Base-by-base conservation (phyloP, 1,140 invertebrate genomes). In the Triops cancriformis region DNA sequence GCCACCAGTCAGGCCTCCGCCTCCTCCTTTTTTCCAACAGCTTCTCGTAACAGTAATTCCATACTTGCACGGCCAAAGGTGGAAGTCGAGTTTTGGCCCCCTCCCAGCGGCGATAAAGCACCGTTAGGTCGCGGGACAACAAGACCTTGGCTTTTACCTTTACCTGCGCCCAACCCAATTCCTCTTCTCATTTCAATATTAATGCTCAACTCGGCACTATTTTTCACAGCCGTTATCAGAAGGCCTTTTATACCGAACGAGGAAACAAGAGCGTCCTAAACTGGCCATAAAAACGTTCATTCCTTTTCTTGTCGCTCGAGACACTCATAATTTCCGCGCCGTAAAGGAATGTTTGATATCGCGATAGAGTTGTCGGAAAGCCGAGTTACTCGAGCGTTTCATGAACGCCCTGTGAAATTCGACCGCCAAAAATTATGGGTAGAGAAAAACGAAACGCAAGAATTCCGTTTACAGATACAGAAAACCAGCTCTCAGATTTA, bases 61-160 rank as follows among this genome's bases (percentile, higher is more conserved):
- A 64, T 18, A 64, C 23, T 64, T 14, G 18, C 51, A 64, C 51
- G 18, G 23, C 51, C 2, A 23, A n/a, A 9, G 51, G 6, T n/a
- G 51, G 51, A 6, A 64, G 14, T 12, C 51, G 51, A 64, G 51
- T 64, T 18, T 64, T 18, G 18, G 18, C 51, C 51, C 51, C 11
- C 51, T 23, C 10, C 51, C 2, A 64, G 51, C 51, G 51, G 51
- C 51, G n/a, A 64, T 64, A 64, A 64, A 64, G 51, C 51, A 64
- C 51, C 51, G 51, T 64, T 64, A 64, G 51, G 51, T 64, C 51
- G 51, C 51, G 23, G 23, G n/a, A 64, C 31, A 37, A 37, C 31
- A 64, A 64, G 51, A 23, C 51, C 51, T 64, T 64, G 51, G n/a
- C n/a, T 64, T 64, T 64, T 64, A 64, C 11, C 51, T 64, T 64